Conservation (phyloP, 2,888 invertebrate species). For the Nymphalis polychloros region DNA sequence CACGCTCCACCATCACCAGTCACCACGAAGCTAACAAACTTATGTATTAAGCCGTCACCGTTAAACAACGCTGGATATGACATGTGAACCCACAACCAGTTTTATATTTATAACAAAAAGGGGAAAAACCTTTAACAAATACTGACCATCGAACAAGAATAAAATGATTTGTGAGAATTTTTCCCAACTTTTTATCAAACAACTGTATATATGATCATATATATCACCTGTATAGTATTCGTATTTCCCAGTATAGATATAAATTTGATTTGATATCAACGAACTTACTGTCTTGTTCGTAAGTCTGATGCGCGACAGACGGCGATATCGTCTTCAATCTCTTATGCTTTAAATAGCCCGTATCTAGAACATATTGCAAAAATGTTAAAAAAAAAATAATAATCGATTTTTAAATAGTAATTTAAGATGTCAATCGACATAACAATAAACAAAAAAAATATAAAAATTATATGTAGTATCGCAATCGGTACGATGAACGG, state of each 20-base stretch:
- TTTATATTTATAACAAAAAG: too few relatives aligned
- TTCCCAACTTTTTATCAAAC: background rate
- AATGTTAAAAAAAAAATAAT: constrained; percentile 22
- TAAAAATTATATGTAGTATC: too few relatives aligned
- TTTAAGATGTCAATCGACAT: too few relatives aligned
- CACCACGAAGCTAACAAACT: background rate
- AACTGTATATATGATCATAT: background rate
- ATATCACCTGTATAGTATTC: background rate
- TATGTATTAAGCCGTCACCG: constrained; percentile 5
- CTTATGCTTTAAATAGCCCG: constrained; percentile 49
- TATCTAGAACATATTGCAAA: constrained; percentile 40
- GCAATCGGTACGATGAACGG: too few relatives aligned
- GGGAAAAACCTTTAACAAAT: too few relatives aligned
- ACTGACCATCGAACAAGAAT: too few relatives aligned
- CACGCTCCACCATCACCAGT: background rate
- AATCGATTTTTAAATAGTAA: background rate
- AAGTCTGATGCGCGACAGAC: constrained; percentile 43
- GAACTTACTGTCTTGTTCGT: constrained; percentile 70
- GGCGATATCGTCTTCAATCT: constrained; percentile 55
- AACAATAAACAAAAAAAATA: too few relatives aligned
- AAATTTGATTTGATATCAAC: background rate
- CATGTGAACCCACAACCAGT: background rate
- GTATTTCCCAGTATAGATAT: background rate
- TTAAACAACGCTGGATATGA: constrained; percentile 13
- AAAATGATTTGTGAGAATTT: too few relatives aligned